Evolutionary conservation across 37 sponge, comb jelly and placozoan species (phyloP), one percentile per base, ranked within the genome.

Genomic region (Eunapius fragilis): DNA sequence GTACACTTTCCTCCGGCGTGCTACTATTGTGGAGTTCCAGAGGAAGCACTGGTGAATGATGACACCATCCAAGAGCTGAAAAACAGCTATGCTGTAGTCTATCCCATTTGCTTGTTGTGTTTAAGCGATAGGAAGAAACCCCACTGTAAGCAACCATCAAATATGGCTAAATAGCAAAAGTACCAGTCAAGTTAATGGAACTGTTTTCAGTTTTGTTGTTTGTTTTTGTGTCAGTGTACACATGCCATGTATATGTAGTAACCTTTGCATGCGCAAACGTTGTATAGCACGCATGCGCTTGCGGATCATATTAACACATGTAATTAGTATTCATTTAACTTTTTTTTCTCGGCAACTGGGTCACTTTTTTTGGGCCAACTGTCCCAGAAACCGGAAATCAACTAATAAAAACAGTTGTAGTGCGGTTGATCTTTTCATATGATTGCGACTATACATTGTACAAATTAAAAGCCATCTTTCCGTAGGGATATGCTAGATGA

Each of bases 1-100:
- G 80, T 80, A 2, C 73, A 71, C 41, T 82, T 72, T 71, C 83
- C 83, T 26, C 73, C 38, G 37, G 83, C 37, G n/a, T 82, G 83
- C 47, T 82, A 72, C 73, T 82, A 45, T 30, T 82, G 83, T 82
- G 83, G 83, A 30, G 19, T 71, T 25, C 19, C 41, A 27, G 83
- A 82, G 24, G 83, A 71, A 38, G 19, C 72, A 31, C 83, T 82
- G 19, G 48, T 82, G 19, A 37, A 36, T 14, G 83, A 82, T 45
- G 48, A 82, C 25, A 37, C 33, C 25, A 37, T 81, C 25, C 27
- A 9, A 81, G 82, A 81, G 35, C 71, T 81, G 70, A 23, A 35
- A 3, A 31, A 30, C 34, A 26, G 25, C 25, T 70, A 71, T 81
- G 37, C 12, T 32, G 32, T 36, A 34, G 71, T 70, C 22, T n/a